Base-by-base conservation (phyloP, 1,140 invertebrate genomes). In the Metaphire vulgaris region DNA sequence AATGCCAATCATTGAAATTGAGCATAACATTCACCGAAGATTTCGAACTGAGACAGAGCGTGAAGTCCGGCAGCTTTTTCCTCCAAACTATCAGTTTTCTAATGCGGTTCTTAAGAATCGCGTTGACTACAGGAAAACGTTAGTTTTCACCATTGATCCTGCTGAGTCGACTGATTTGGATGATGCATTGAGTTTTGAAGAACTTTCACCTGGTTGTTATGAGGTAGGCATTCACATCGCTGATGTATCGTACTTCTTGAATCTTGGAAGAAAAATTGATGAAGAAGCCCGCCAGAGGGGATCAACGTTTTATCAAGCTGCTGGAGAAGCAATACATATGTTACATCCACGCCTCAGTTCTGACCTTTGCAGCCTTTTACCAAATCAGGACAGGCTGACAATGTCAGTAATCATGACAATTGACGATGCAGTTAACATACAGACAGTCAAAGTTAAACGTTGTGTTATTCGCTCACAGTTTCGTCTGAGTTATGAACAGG, bases 81-180 rank as follows among this genome's bases (percentile, higher is more conserved):
- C 41, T 56, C 2, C 30, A 1, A 26, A 1, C 15, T 0, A 28
- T 6, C 6, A 32, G 2, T 2, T 21, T 14, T 21, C 32, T 16
- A 28, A 33, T 0, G 16, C 29, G 0, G 41, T n/a, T 2, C n/a
- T 34, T n/a, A 34, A 1, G 21, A 26, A 26, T 33, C 33, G 76
- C 26, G 28, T 1, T 6, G 67, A 74, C 33, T 28, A 32, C 21
- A 31, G 32, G 74, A 81, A 96, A 6, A 89, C n/a, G 72, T 32
- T 91, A 80, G 91, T 98, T 41, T 98, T 96, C 82, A 97, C 94
- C 0, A 96, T 99, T 0, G 96, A 98, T 89, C 94, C 96, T 29
- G 92, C 93, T 1, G 94, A 94, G 1, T 97, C 95, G 84, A 97
- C 95, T 1, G 96, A 99, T 85, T 97, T 99, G 76, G 96, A 98